Conservation (phyloP, 2,113 vertebrate species). For the Oxygymnocypris stewartii region DNA sequence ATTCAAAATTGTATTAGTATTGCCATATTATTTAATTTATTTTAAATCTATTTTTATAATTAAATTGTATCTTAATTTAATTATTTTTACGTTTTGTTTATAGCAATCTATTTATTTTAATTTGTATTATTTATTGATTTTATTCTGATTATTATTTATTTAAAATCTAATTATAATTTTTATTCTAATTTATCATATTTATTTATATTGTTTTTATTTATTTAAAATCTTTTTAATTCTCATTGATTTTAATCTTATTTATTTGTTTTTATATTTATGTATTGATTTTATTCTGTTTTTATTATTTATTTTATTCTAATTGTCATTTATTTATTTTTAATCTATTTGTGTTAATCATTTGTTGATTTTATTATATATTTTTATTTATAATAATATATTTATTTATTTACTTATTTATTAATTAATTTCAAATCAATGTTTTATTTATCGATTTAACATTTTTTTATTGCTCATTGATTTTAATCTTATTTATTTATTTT, state of each 20-base stretch:
- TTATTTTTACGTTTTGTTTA: not conserved
- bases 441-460: no score
- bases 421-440: no score
- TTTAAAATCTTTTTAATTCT: no score
- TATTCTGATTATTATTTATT: not conserved
- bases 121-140: not conserved
- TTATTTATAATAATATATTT: no score
- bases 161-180: not conserved
- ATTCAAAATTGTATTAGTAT: not conserved
- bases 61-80: not conserved
- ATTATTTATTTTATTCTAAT: no score
- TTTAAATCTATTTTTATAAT: not conserved
- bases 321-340: not conserved
- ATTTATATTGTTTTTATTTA: not conserved
- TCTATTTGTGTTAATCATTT: no score
- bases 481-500: not conserved
- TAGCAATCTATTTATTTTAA: not conserved
- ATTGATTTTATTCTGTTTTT: no score
- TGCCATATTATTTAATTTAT: not conserved
- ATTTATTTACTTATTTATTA: not conserved
- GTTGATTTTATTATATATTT: no score
- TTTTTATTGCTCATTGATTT: no score
- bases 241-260: not conserved
- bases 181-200: not conserved
- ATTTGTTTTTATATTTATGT: not conserved